Conservation (phyloP, 1,140 invertebrate genomes). For the Ceratina calcarata region DNA sequence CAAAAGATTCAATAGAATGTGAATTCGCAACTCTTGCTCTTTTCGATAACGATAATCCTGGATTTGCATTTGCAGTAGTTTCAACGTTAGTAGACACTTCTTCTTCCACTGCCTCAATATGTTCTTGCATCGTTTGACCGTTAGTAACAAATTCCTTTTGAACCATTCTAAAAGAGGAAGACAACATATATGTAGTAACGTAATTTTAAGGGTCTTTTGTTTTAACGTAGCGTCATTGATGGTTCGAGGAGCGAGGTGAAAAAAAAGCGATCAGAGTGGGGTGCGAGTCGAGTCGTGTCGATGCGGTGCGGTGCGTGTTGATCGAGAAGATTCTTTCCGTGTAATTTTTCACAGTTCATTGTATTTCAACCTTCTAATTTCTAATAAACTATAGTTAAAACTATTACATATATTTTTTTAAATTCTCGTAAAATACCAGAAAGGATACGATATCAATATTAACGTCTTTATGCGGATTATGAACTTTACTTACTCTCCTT, state of each 20-base stretch:
- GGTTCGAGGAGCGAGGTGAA: too few relatives aligned
- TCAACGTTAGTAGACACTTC: neutral
- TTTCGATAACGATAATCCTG: conserved; percentile 19
- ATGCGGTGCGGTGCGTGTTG: too few relatives aligned
- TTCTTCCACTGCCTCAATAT: conserved; percentile 10
- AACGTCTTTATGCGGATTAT: neutral
- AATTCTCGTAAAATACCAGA: conserved; percentile 1
- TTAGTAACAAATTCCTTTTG: conserved; percentile 33
- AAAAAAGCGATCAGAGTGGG: too few relatives aligned
- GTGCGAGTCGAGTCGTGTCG: too few relatives aligned
- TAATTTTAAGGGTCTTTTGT: too few relatives aligned
- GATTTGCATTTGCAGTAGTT: neutral
- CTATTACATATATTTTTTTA: conserved; percentile 12
- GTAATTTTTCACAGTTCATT: too few relatives aligned
- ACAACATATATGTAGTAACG: too few relatives aligned
- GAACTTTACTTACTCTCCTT: conserved; percentile 43
- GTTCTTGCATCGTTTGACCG: conserved; percentile 2
- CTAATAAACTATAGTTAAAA: too few relatives aligned
- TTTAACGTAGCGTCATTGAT: too few relatives aligned
- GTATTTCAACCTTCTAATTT: too few relatives aligned
- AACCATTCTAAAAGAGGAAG: conserved; percentile 44
- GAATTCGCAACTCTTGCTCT: conserved; percentile 16
- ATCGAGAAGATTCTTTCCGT: too few relatives aligned
- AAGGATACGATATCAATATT: neutral
- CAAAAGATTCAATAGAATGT: neutral